These are phyloP conservation scores for Elysia chlorotica DNA, from an alignment of 1,140 invertebrate genomes.

Conservation along the genomic window DNA sequence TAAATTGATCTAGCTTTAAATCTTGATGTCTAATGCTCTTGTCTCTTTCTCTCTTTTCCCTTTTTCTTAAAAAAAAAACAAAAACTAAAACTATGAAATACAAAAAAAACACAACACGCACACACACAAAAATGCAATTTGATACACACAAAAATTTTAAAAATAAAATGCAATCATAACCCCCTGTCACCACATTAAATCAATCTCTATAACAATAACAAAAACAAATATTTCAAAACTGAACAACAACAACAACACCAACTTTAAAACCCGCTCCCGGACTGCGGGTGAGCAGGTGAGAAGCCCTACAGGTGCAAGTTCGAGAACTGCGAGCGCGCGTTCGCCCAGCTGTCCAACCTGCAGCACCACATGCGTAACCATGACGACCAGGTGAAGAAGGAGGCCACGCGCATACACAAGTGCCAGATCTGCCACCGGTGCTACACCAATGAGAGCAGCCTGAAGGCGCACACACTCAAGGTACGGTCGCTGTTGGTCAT, in stretches of 20 bases:
- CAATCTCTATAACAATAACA: too few species aligned
- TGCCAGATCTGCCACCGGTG: conserved; percentile 96
- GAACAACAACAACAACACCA: too few species aligned
- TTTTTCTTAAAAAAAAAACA: background rate
- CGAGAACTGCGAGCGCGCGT: conserved; percentile 91
- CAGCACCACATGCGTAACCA: conserved; percentile 96
- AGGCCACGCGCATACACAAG: conserved; percentile 92
- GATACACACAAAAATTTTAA: too few species aligned
- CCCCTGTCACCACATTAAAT: too few species aligned
- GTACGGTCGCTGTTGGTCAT: conserved; percentile 77
- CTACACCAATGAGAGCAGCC: conserved; percentile 92
- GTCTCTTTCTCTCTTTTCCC: background rate
- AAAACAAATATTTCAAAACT: too few species aligned
- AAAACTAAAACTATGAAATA: background rate
- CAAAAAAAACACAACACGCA: too few species aligned
- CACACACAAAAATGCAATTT: too few species aligned
- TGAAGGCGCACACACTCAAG: conserved; percentile 94
- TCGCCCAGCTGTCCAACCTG: conserved; percentile 96
- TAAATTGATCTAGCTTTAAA: background rate
- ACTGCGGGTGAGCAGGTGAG: too few species aligned
- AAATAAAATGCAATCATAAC: too few species aligned
- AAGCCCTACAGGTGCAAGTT: conserved; percentile 96
- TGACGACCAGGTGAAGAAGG: conserved; percentile 91
- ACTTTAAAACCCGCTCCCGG: too few species aligned
- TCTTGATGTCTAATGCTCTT: background rate